A percentile compares a stretch with the other conserved stretches of the same genome.
phyloP scores from a whole-genome alignment of 2,113 vertebrate species.

The Datnioides undecimradiatus region DNA sequence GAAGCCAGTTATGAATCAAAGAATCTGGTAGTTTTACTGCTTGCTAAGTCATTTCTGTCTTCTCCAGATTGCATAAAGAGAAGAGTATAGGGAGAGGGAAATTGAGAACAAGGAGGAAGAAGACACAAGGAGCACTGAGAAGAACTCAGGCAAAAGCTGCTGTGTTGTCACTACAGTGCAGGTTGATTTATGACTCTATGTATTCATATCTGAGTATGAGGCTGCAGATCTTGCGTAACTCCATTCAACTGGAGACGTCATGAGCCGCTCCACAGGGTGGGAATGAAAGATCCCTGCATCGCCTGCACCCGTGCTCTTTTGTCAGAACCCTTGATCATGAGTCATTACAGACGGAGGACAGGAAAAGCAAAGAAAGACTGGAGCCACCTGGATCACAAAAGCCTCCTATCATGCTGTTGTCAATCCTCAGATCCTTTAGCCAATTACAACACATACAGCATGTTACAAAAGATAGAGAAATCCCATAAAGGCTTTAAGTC shows the following conservation, averaged over 20 bases:
- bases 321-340: conserved; percentile 29
- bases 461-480: conserved; percentile 19
- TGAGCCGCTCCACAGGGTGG: conserved; percentile 25
- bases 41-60: conserved; percentile 18
- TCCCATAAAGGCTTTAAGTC: conserved; percentile 43
- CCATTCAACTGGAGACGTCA: conserved; percentile 45
- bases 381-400: conserved; percentile 30
- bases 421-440: conserved; percentile 9
- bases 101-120: conserved; percentile 12
- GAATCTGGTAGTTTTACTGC: background rate
- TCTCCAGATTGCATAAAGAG: conserved; percentile 31
- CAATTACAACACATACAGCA: conserved; percentile 44
- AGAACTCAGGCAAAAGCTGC: conserved; percentile 58
- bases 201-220: conserved; percentile 54
- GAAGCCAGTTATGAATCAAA: conserved; percentile 24
- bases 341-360: conserved; percentile 27
- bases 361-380: conserved; percentile 13
- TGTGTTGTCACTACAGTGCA: conserved; percentile 45
- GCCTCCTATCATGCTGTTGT: conserved; percentile 16
- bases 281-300: conserved; percentile 30
- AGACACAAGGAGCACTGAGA: conserved; percentile 37
- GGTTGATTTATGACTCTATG: conserved; percentile 69
- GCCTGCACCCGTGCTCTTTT: conserved; percentile 22
- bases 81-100: background rate
- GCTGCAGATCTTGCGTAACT: conserved; percentile 70